A percentile compares a stretch with the other conserved stretches of the same genome.
Evolutionary conservation across 2,888 invertebrate species (phyloP).

Genomic region (Lepidonotus clava): DNA sequence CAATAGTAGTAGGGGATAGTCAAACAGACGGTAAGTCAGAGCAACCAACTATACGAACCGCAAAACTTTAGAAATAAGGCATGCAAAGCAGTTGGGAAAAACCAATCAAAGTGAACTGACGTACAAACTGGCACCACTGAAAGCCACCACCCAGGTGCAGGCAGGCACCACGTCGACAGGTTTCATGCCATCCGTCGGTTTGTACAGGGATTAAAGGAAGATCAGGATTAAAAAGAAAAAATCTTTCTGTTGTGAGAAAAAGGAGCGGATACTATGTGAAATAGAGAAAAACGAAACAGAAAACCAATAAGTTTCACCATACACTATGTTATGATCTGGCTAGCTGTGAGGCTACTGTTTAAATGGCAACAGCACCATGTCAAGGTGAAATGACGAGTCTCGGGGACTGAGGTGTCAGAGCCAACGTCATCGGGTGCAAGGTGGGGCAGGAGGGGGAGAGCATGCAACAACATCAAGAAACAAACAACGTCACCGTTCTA

Average conservation of each 20-base stretch:
- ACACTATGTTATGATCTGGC: background rate
- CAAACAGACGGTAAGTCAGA: conserved; percentile 50
- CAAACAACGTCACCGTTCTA: conserved; percentile 17
- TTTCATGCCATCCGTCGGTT: background rate
- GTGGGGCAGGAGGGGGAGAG: conserved; percentile 10
- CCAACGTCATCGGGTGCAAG: conserved; percentile 4
- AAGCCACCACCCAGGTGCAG: background rate
- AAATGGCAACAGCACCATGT: conserved; percentile 13
- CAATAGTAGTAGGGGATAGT: conserved; percentile 24
- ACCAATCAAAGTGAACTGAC: background rate
- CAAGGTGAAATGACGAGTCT: background rate
- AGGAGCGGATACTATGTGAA: too few relatives aligned
- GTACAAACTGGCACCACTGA: conserved; percentile 13
- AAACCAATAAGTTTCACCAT: too few relatives aligned
- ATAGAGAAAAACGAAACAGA: too few relatives aligned
- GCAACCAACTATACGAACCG: conserved; percentile 59
- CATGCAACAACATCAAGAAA: conserved; percentile 45
- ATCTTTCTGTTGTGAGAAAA: too few relatives aligned
- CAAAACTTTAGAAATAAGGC: conserved; percentile 53
- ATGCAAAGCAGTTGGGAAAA: conserved; percentile 48
- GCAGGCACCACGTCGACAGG: background rate
- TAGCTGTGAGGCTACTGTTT: background rate
- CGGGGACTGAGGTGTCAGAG: background rate
- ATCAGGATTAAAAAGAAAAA: background rate
- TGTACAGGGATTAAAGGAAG: conserved; percentile 13